These are phyloP conservation scores for Heteronetta atricapilla DNA, from an alignment of 2,113 vertebrate genomes.

Conservation along the genomic window DNA sequence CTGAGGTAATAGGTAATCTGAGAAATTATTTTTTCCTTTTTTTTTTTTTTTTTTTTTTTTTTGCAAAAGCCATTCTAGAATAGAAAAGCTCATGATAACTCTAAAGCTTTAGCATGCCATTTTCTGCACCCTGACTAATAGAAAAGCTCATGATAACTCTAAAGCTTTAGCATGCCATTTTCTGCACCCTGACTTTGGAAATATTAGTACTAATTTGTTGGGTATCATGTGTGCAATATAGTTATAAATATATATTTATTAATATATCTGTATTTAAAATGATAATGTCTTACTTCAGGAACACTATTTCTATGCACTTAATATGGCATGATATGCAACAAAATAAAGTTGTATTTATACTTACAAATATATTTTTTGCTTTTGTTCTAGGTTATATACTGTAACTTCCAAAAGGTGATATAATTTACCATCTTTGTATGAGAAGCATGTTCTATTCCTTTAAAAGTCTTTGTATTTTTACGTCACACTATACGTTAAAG, in stretches of 20 bases:
- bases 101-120: not conserved
- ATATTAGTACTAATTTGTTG: not conserved
- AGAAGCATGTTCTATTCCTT: not conserved
- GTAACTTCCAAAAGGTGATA: not conserved
- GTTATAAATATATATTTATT: not conserved
- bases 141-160: not conserved
- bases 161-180: not conserved
- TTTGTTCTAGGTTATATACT: not conserved
- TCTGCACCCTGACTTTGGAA: not conserved
- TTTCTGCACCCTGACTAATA: not conserved
- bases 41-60: not conserved
- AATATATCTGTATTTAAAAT: not conserved
- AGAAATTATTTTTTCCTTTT: not conserved
- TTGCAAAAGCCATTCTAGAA: not conserved
- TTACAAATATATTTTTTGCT: not conserved
- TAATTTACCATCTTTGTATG: not conserved
- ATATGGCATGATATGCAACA: not conserved
- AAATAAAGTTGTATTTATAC: not conserved
- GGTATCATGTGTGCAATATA: not conserved
- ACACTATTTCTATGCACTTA: not conserved
- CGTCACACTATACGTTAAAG: not conserved
- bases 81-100: not conserved
- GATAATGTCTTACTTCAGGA: not conserved
- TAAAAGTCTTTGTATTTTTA: constrained; percentile 5
- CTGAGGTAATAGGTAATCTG: no score